These are phyloP conservation scores for Psylliodes chrysocephalus DNA, from an alignment of 2,888 invertebrate species.

Conservation along the genomic window DNA sequence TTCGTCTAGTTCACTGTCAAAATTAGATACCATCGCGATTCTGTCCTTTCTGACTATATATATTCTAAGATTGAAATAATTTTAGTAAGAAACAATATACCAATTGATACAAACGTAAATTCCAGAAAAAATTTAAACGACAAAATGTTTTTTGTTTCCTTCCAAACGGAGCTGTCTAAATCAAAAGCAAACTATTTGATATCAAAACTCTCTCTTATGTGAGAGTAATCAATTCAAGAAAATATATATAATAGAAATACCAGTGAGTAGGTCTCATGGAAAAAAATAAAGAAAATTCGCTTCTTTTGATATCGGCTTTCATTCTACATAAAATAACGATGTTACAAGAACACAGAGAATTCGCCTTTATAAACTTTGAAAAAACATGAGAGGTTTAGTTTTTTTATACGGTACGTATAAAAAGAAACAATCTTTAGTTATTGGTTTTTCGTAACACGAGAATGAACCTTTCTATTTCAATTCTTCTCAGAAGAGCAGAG, in stretches of 20 bases:
- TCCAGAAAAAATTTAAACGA: neutral
- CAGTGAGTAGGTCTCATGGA: neutral
- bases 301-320: conserved; percentile 14
- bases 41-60: too few species aligned
- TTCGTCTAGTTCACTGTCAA: too few species aligned
- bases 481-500: too few species aligned
- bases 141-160: neutral
- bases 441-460: neutral
- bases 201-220: conserved; percentile 5
- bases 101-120: too few species aligned
- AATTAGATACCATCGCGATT: too few species aligned
- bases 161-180: conserved; percentile 7
- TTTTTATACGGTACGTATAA: neutral
- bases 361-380: neutral
- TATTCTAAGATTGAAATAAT: too few species aligned
- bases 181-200: conserved; percentile 24
- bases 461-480: too few species aligned
- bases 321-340: conserved; percentile 15
- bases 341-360: conserved; percentile 2
- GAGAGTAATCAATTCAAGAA: conserved; percentile 1
- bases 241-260: neutral
- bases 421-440: neutral
- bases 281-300: conserved; percentile 14
- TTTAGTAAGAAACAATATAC: too few species aligned
- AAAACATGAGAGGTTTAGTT: conserved; percentile 1